These are phyloP conservation scores for Morus bassanus DNA, from an alignment of 2,797 vertebrate genomes.

Conservation along the genomic window DNA sequence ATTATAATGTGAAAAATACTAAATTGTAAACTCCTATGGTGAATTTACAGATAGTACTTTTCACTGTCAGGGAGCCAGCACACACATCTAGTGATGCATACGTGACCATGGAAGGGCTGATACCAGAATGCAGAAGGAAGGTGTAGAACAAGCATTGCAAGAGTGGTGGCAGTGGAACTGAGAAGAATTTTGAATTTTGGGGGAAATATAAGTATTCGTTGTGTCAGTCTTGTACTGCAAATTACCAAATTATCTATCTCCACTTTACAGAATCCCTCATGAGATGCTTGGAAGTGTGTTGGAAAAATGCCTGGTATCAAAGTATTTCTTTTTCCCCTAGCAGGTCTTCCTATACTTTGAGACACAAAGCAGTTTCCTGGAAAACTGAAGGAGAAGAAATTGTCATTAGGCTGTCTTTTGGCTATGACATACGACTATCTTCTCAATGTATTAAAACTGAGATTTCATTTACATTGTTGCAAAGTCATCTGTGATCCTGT, in stretches of 20 bases:
- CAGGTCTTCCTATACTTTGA: neutral
- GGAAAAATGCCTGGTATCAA: neutral
- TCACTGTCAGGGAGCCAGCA: neutral
- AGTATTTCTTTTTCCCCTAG: neutral
- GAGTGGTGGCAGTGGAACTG: neutral
- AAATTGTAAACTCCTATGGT: neutral
- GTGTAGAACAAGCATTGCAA: neutral
- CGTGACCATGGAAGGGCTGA: neutral
- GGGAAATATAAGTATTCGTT: neutral
- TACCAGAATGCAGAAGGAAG: neutral
- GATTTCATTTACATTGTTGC: neutral
- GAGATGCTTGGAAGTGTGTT: neutral
- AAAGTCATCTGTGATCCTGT: neutral
- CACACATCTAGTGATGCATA: accelerated
- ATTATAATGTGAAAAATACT: neutral
- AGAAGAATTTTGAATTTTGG: neutral
- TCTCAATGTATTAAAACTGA: neutral
- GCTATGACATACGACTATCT: neutral
- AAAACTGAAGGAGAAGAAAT: neutral
- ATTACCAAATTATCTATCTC: neutral
- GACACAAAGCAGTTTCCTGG: neutral
- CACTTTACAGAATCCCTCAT: neutral
- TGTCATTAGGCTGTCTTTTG: neutral
- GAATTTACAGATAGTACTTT: neutral
- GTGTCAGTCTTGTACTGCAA: neutral